Conservation (phyloP, 1,140 invertebrate species). For the Trichogramma pretiosum region DNA sequence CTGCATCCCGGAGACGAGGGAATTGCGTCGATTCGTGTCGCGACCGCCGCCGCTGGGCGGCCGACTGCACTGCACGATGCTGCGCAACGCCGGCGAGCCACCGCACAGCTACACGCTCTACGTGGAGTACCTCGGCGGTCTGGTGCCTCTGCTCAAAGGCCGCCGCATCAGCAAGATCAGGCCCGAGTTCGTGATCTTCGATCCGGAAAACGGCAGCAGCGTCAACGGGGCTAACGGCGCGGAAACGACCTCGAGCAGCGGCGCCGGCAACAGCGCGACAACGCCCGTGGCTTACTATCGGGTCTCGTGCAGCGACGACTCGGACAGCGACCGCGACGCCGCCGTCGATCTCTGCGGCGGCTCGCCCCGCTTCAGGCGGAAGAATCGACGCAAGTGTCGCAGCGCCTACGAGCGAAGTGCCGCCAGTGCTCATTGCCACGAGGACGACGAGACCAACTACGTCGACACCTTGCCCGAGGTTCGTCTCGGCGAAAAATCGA, state of each 20-base stretch:
- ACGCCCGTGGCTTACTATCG: background rate
- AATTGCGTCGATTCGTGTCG: slow-evolving; percentile 86
- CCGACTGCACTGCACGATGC: slow-evolving; percentile 91
- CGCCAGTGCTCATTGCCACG: too few species aligned
- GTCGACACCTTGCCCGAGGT: slow-evolving; percentile 88
- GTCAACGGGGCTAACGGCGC: background rate
- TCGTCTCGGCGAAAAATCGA: slow-evolving; percentile 17
- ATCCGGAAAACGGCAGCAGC: slow-evolving; percentile 61
- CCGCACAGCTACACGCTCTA: slow-evolving; percentile 90
- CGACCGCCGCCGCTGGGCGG: slow-evolving; percentile 75
- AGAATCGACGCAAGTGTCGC: slow-evolving; percentile 48
- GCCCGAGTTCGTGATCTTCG: slow-evolving; percentile 96
- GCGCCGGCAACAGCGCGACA: background rate
- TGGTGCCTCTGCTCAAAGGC: slow-evolving; percentile 92
- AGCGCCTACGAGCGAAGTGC: slow-evolving; percentile 23
- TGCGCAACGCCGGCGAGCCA: slow-evolving; percentile 64
- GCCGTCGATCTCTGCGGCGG: slow-evolving; percentile 45
- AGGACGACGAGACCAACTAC: slow-evolving; percentile 71
- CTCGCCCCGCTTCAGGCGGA: slow-evolving; percentile 59
- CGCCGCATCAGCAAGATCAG: slow-evolving; percentile 92
- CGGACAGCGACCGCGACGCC: slow-evolving; percentile 67
- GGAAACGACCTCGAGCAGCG: background rate
- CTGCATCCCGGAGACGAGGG: slow-evolving; percentile 81
- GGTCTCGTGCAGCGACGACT: slow-evolving; percentile 54
- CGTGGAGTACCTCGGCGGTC: slow-evolving; percentile 89